Evolutionary conservation across 2,888 invertebrate genomes (phyloP).

Genomic region (Creontiades dilutus): DNA sequence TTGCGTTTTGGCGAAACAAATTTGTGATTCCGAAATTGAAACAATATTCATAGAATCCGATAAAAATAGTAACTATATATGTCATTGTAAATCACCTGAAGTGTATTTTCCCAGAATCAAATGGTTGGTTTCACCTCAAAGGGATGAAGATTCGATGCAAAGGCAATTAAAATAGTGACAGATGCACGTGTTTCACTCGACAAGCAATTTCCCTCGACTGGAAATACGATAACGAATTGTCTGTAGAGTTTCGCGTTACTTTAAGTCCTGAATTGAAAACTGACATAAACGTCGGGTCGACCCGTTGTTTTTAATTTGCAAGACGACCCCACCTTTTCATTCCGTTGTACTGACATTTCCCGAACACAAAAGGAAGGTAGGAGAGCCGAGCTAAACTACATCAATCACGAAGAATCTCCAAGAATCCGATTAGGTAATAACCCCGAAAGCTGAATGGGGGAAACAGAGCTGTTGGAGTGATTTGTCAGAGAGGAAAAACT

Average conservation of each 20-base stretch:
- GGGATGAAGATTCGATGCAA: too few species aligned
- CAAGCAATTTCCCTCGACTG: not conserved
- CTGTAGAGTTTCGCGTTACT: not conserved
- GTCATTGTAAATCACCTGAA: too few species aligned
- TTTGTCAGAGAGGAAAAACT: conserved; percentile 28
- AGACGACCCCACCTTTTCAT: not conserved
- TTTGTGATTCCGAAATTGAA: too few species aligned
- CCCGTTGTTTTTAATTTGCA: conserved; percentile 8
- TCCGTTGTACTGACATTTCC: not conserved
- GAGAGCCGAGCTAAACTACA: conserved; percentile 5
- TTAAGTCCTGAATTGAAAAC: not conserved
- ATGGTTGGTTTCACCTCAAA: too few species aligned
- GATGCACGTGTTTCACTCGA: too few species aligned
- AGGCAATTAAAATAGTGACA: too few species aligned
- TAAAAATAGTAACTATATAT: too few species aligned
- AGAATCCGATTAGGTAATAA: conserved; percentile 32
- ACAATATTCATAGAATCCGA: too few species aligned
- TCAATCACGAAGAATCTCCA: conserved; percentile 24
- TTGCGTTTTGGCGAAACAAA: too few species aligned
- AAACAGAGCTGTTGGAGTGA: not conserved
- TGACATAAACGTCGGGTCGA: conserved; percentile 18
- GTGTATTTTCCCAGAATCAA: too few species aligned
- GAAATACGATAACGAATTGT: not conserved
- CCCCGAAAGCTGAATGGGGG: not conserved
- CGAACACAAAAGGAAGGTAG: not conserved